Conservation (phyloP, 2,797 vertebrate species). For the Anas georgica region DNA sequence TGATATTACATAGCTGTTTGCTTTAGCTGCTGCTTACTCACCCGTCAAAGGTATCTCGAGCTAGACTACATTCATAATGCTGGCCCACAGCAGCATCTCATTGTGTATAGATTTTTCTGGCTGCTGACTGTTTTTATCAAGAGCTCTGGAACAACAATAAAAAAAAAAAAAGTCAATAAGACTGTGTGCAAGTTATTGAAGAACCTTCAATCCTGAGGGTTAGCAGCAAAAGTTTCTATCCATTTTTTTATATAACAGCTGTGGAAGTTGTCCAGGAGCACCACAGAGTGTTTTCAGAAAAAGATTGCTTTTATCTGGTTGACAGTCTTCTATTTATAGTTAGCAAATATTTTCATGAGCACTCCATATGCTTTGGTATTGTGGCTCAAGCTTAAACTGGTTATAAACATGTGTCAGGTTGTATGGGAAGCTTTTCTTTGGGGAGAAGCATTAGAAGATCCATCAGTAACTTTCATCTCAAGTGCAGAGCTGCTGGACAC, state of each 20-base stretch:
- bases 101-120: slow-evolving; percentile 37
- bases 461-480: neutral
- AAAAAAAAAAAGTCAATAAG: neutral
- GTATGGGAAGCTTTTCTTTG: neutral
- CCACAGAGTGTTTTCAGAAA: slow-evolving; percentile 3
- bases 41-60: neutral
- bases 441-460: neutral
- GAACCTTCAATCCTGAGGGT: slow-evolving; percentile 13
- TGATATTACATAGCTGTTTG: neutral
- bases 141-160: neutral
- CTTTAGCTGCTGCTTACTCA: neutral
- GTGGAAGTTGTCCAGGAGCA: neutral
- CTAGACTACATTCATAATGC: neutral
- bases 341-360: slow-evolving; percentile 31
- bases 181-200: neutral
- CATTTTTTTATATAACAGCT: slow-evolving; percentile 4
- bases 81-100: neutral
- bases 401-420: neutral
- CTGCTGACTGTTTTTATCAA: slow-evolving; percentile 22
- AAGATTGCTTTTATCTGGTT: slow-evolving; percentile 33
- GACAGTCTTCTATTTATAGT: slow-evolving; percentile 52
- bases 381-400: neutral
- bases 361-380: neutral
- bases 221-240: neutral
- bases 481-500: neutral